Evolutionary conservation across 2,113 vertebrate genomes (phyloP), one percentile per base, ranked within the genome.

Genomic region (Apus apus): DNA sequence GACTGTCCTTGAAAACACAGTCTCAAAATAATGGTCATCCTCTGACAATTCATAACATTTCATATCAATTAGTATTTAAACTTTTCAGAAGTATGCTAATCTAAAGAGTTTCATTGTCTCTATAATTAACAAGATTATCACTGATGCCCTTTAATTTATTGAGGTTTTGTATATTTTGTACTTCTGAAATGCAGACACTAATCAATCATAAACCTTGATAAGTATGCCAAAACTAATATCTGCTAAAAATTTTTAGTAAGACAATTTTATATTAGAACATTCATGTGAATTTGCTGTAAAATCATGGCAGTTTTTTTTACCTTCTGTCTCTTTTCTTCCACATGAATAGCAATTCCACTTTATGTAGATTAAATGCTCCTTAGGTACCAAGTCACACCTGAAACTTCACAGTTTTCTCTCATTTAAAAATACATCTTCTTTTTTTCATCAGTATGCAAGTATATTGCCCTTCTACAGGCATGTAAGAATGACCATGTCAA

Each of bases 81-180:
- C 50, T 82, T 87, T 91, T 89, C 50, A 91, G 86, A 93, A 79
- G 2, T 68, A 72, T 85, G 62, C 11, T 91, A 45, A 76, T 94
- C 72, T 85, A 26, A 65, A 82, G 60, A 29, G 12, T 66, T 85
- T 70, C 5, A 6, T 38, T 78, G 26, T 38, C n/a, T 87, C 13
- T 34, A n/a, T 89, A 58, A 85, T 87, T 89, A 94, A 17, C 21
- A 84, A 38, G 12, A 77, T 68, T 91, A 70, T 34, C 53, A 81
- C 40, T 81, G 65, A 11, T 78, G 23, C 67, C 57, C 29, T 71
- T 89, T 73, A 71, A 62, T 90, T 62, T 70, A 40, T 9, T 58
- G 30, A 79, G 60, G 26, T 57, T 90, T 74, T 82, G 3, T 85
- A 15, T 73, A 67, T 65, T 75, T 19, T 2, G 0, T 79, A 36